Percentiles rank a stretch among this genome's conserved stretches.
These are phyloP conservation scores for Dendropsophus ebraccatus DNA, from an alignment of 2,113 vertebrate genomes.

Conservation along the genomic window DNA sequence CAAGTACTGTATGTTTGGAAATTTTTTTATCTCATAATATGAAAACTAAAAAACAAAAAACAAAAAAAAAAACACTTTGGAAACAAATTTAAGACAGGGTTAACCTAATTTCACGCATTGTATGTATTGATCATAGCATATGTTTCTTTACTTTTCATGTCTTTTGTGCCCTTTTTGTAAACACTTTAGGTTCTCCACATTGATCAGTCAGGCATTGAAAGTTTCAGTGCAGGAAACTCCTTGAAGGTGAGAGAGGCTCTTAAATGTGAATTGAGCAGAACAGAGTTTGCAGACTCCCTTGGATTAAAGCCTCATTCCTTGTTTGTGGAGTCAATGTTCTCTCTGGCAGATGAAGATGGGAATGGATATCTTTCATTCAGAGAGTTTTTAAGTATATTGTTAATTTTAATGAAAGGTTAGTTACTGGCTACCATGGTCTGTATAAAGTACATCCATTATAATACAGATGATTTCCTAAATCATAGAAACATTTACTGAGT, in stretches of 20 bases:
- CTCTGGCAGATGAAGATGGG: conserved; percentile 86
- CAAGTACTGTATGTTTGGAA: too few relatives aligned
- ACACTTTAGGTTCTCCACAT: conserved; percentile 81
- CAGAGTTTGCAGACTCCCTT: conserved; percentile 81
- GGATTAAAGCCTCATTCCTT: conserved; percentile 83
- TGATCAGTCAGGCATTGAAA: conserved; percentile 77
- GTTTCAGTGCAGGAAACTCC: conserved; percentile 71
- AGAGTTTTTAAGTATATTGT: conserved; percentile 86
- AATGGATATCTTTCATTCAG: conserved; percentile 89
- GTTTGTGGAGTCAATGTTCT: conserved; percentile 90
- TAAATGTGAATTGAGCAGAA: conserved; percentile 81
- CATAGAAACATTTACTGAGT: background rate
- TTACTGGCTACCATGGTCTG: background rate
- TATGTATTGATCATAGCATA: background rate
- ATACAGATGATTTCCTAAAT: background rate
- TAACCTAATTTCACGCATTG: too few relatives aligned
- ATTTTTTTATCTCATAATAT: too few relatives aligned
- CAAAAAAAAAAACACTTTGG: too few relatives aligned
- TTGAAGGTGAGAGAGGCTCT: conserved; percentile 79
- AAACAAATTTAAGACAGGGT: too few relatives aligned
- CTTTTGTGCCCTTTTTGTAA: background rate
- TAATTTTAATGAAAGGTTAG: conserved; percentile 90
- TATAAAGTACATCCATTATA: background rate
- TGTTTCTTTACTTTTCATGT: background rate
- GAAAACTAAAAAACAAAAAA: too few relatives aligned